phyloP scores from a whole-genome alignment of 2,113 vertebrate genomes.

The Cyanoderma ruficeps region DNA sequence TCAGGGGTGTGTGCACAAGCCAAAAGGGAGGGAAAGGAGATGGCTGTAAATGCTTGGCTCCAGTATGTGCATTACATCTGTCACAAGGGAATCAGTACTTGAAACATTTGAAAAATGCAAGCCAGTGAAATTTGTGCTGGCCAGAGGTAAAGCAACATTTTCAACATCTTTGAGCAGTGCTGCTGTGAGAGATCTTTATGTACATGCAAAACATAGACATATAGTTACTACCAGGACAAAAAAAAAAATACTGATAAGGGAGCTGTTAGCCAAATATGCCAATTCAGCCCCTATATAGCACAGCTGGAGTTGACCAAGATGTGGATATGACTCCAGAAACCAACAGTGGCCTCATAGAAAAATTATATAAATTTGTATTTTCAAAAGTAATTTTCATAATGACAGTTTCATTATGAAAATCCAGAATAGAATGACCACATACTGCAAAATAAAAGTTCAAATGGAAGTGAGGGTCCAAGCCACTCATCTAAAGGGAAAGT shows the following conservation, averaged over 20 bases:
- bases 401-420: neutral
- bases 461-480: neutral
- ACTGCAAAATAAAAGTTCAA: neutral
- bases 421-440: neutral
- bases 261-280: neutral
- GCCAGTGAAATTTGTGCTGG: neutral
- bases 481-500: neutral
- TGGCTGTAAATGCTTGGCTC: constrained; percentile 66
- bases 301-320: neutral
- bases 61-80: constrained; percentile 43
- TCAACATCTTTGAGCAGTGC: neutral
- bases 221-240: neutral
- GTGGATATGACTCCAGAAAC: neutral
- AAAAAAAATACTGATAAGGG: neutral
- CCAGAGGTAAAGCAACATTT: constrained; percentile 10
- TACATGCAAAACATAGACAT: neutral
- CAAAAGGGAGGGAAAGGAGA: constrained; percentile 55
- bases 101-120: constrained; percentile 40
- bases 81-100: constrained; percentile 48
- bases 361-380: neutral
- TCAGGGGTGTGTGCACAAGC: constrained; percentile 24
- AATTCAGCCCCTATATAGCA: neutral
- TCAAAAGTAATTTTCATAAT: neutral
- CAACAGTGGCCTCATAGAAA: neutral
- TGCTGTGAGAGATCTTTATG: neutral